Conservation (phyloP, 2,888 invertebrate genomes). For the Dione vanillae region DNA sequence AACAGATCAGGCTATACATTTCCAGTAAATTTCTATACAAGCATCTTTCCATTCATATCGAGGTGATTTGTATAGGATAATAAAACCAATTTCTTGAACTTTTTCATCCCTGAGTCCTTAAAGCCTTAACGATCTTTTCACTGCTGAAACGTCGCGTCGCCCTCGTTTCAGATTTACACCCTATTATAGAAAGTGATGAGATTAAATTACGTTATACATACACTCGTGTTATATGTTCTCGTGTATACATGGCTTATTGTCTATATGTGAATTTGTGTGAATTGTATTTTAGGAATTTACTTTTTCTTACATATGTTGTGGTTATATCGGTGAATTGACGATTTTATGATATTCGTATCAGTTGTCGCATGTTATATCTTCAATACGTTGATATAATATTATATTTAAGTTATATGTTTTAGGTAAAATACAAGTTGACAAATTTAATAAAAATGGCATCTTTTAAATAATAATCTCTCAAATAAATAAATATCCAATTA, state of each 20-base stretch:
- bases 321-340: too few species aligned
- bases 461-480: too few species aligned
- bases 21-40: background rate
- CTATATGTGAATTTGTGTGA: background rate
- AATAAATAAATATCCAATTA: too few species aligned
- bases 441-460: too few species aligned
- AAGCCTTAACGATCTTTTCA: slow-evolving; percentile 24
- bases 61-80: slow-evolving; percentile 12
- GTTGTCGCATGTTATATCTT: too few species aligned
- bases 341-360: too few species aligned
- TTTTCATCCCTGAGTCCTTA: slow-evolving; percentile 10
- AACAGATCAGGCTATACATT: slow-evolving; percentile 7
- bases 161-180: slow-evolving; percentile 27
- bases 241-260: too few species aligned
- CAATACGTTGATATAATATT: too few species aligned
- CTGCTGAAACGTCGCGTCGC: slow-evolving; percentile 8
- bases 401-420: too few species aligned
- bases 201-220: slow-evolving; percentile 22
- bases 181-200: slow-evolving; percentile 18
- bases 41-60: background rate
- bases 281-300: background rate
- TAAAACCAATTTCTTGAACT: slow-evolving; percentile 11
- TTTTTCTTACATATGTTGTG: background rate
- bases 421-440: too few species aligned
- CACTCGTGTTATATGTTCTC: background rate